Evolutionary conservation across 2,797 vertebrate genomes (phyloP).

Genomic region (Morelia viridis): DNA sequence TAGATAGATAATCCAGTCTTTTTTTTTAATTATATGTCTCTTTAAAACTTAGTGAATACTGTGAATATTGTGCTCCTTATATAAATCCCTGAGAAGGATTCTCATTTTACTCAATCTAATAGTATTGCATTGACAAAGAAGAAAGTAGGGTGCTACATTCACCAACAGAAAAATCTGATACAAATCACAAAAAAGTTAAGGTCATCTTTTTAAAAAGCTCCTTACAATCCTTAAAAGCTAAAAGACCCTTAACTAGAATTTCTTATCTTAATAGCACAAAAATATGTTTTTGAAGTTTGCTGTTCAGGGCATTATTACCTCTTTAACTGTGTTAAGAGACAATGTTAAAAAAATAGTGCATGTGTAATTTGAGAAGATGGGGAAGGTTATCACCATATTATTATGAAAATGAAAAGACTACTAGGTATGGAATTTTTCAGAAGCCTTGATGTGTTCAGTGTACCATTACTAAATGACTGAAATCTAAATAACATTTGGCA

Average conservation of each 20-base stretch:
- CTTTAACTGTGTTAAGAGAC: conserved; percentile 73
- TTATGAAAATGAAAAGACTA: conserved; percentile 75
- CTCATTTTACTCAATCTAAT: conserved; percentile 57
- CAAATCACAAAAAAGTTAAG: conserved; percentile 69
- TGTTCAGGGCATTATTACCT: conserved; percentile 73
- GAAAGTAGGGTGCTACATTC: conserved; percentile 67
- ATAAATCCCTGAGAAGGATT: conserved; percentile 52
- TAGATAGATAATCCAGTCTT: conserved; percentile 19
- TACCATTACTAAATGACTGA: conserved; percentile 79
- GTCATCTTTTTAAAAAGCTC: conserved; percentile 73
- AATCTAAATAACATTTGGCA: conserved; percentile 81
- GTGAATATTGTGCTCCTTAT: conserved; percentile 33
- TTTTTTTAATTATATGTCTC: conserved; percentile 21
- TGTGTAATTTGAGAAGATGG: conserved; percentile 62
- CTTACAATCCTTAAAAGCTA: conserved; percentile 72
- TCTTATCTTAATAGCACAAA: conserved; percentile 69
- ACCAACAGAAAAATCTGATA: conserved; percentile 68
- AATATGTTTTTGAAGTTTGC: conserved; percentile 70
- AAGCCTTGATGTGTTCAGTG: conserved; percentile 74
- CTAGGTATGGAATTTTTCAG: conserved; percentile 74
- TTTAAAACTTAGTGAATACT: conserved; percentile 26
- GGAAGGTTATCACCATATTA: conserved; percentile 72
- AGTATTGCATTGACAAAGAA: conserved; percentile 58
- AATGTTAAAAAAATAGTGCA: conserved; percentile 59
- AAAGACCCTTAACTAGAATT: conserved; percentile 73